Base-by-base conservation (phyloP, 2,888 invertebrate genomes). In the Campoplex capitator region DNA sequence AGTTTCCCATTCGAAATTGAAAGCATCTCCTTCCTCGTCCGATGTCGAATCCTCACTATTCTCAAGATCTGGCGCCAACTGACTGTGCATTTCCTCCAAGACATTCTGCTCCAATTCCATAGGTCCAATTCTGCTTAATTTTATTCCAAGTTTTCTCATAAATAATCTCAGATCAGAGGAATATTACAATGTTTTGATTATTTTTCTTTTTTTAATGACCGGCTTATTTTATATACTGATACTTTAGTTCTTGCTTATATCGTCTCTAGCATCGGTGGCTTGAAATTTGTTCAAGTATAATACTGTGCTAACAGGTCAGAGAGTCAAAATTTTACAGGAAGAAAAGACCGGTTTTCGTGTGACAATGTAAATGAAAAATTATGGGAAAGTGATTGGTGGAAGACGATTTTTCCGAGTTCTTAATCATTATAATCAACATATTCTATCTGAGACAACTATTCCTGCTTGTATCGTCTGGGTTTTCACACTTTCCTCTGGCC, bases 1-100 rank as follows among this genome's bases (percentile, higher is more conserved):
- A 83, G 97, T 96, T 95, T 97, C 97, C 97, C 97, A 97, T 92
- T 97, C 98, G 95, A 96, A 96, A 91, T 96, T 96, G 86, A 97
- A 95, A 76, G 96, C 96, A 92, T 97, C 97, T 88, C 97, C 95
- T 86, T 95, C 96, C 88, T 97, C 97, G 89, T 97, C 97, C 0
- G 96, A 96, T 92, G 96, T 96, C 1, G 96, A 96, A 91, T 96
- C 96, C 80, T 96, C 96, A 85, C 95, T 95, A 75, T 96, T 96
- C 89, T 96, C 96, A 84, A 97, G 95, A 93, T 96, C 96, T 83
- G 95, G 95, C 45, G 95, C 93, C 88, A 97, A 94, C 83, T 96
- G 95, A 88, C 96, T 96, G 91, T 97, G 97, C 86, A 97, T 95
- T 70, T 96, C 96, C 88, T 95, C 94, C 70, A 96, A 95, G 87